Evolutionary conservation across 1,140 invertebrate genomes (phyloP), one percentile per base, ranked within the genome.

Genomic region (Drosophila parvula): DNA sequence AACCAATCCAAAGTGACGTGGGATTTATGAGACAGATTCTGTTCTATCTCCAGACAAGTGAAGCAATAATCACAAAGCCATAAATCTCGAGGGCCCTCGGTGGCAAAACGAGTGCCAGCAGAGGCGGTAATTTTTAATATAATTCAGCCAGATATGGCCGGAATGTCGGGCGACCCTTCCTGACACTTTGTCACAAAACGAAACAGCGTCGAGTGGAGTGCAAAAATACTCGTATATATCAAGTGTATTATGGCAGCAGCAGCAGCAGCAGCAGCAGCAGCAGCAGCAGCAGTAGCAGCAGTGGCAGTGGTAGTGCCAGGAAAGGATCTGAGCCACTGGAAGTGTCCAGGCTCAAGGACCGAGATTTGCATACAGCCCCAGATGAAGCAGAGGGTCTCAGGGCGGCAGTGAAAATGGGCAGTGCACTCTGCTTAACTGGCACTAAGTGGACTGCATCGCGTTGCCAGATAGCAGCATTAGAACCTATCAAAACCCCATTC

Each of bases 371-470:
- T 78, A 55, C 36, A 53, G 8, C 18, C 11, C 9, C 27, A 38
- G 50, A 28, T 11, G 51, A 34, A 59, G 27, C 36, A 78, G 71
- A 73, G 69, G 62, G 63, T 76, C 50, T 8, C 7, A 73, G 67
- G 71, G 81, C 61, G 69, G 56, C 63, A 86, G 74, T 81, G 75
- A 81, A 76, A 83, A 68, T 83, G 70, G 60, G 60, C 16, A 44
- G 32, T 59, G 53, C 70, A 69, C 73, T 77, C 65, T 57, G 56
- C 61, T 67, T 74, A 81, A 81, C 67, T 85, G 75, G 47, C 70
- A 79, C 80, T 88, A 88, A 88, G 83, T 88, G 84, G 84, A 83
- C 84, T 88, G 84, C 83, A 88, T 88, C 83, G 80, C 77, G 77
- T 47, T 59, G 73, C 80, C 57, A 89, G 83, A 88, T 88, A 88